A percentile compares a stretch with the other conserved stretches of the same genome.
phyloP scores from a whole-genome alignment of 2,888 invertebrate species.

The Linnaemya vulpina region DNA sequence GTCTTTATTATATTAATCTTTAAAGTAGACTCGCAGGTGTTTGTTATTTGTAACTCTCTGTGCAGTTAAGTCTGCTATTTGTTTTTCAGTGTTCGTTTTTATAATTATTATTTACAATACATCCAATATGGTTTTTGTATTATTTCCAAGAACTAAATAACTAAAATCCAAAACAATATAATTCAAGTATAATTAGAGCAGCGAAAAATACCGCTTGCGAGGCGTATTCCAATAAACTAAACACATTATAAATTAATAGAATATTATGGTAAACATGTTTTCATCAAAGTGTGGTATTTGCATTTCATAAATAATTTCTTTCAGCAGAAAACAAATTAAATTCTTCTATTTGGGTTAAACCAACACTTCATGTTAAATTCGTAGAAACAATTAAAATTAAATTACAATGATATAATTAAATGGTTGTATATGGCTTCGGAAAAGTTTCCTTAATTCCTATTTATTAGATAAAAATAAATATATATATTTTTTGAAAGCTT shows the following conservation, averaged over 20 bases:
- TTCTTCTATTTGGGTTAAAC: not conserved
- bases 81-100: not conserved
- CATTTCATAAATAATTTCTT: not conserved
- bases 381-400: not conserved
- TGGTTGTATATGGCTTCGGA: not conserved
- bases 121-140: not conserved
- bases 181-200: not conserved
- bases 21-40: no score
- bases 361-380: not conserved
- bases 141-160: not conserved
- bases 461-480: not conserved
- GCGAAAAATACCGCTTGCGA: not conserved
- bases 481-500: no score
- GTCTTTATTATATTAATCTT: no score
- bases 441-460: not conserved
- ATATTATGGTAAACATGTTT: not conserved
- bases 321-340: not conserved
- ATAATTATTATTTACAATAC: not conserved
- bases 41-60: no score
- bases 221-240: constrained; percentile 8
- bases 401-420: not conserved
- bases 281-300: not conserved
- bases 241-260: constrained; percentile 16
- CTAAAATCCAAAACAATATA: not conserved
- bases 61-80: not conserved